Percentiles rank a stretch among this genome's conserved stretches.
These are phyloP conservation scores for Pithys albifrons DNA, from an alignment of 2,113 vertebrate genomes.

Conservation along the genomic window DNA sequence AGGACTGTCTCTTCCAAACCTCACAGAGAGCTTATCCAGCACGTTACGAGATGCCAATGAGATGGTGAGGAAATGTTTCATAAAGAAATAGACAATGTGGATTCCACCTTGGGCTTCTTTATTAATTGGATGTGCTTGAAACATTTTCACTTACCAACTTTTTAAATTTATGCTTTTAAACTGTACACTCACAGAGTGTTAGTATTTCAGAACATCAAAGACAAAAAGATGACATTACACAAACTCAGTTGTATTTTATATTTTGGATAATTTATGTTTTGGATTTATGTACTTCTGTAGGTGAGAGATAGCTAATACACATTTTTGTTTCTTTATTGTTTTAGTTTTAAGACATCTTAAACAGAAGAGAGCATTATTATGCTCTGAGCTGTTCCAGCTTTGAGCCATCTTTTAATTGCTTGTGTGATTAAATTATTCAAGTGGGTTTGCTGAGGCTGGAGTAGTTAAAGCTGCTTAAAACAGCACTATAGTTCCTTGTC, in stretches of 20 bases:
- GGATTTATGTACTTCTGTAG: background rate
- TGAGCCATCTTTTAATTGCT: constrained; percentile 32
- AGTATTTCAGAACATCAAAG: background rate
- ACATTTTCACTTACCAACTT: background rate
- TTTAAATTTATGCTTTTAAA: background rate
- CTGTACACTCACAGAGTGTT: background rate
- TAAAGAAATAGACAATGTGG: background rate
- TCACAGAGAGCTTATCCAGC: constrained; percentile 80
- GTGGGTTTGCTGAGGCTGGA: background rate
- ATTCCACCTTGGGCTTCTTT: background rate
- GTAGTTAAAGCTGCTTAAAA: background rate
- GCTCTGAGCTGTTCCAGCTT: background rate
- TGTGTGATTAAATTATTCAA: constrained; percentile 1
- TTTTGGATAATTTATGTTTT: background rate
- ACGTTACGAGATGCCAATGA: constrained; percentile 87
- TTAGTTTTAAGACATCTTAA: background rate
- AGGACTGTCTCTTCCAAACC: constrained; percentile 66
- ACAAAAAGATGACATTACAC: background rate
- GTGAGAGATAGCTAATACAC: background rate
- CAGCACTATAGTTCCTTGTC: background rate
- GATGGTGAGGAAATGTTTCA: constrained; percentile 82
- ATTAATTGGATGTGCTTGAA: background rate
- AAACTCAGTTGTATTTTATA: background rate
- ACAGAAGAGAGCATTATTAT: background rate
- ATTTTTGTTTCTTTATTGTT: background rate